These are phyloP conservation scores for Cavia porcellus DNA, from an alignment of 2,113 vertebrate genomes.

Conservation along the genomic window DNA sequence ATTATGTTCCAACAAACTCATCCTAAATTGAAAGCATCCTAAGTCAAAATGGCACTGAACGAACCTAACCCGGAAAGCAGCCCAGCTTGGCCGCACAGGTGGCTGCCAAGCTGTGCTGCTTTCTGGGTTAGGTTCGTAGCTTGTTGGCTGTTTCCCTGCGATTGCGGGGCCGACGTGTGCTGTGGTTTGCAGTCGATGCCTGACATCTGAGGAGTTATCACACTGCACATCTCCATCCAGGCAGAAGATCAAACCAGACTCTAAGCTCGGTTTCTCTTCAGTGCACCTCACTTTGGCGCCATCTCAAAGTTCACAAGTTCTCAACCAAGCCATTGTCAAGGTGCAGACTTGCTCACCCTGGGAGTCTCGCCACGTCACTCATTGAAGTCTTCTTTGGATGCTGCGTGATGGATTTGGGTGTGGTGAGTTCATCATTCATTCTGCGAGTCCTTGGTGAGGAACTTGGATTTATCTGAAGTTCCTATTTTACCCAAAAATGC, in stretches of 20 bases:
- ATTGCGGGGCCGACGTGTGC: not conserved
- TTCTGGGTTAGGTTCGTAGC: too few relatives aligned
- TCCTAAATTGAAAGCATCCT: not conserved
- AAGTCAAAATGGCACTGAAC: not conserved
- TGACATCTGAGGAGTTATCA: not conserved
- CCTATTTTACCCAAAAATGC: not conserved
- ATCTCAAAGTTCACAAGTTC: too few relatives aligned
- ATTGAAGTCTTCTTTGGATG: not conserved
- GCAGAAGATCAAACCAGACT: not conserved
- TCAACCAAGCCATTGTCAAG: not conserved
- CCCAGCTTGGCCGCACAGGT: fast-evolving
- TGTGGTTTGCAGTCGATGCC: not conserved
- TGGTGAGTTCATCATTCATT: not conserved
- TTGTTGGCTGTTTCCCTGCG: not conserved
- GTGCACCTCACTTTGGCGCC: not conserved
- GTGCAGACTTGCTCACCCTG: not conserved
- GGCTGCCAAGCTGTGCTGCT: too few relatives aligned
- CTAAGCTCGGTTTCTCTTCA: not conserved
- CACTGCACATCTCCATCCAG: not conserved
- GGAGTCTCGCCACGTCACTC: not conserved
- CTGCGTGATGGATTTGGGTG: not conserved
- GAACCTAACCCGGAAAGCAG: too few relatives aligned
- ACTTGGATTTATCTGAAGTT: not conserved
- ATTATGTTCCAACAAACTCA: not conserved
- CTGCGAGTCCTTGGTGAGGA: not conserved